A percentile compares a stretch with the other conserved stretches of the same genome.
Conservation (phyloP, 2,113 vertebrate species). For the Procavia capensis region DNA sequence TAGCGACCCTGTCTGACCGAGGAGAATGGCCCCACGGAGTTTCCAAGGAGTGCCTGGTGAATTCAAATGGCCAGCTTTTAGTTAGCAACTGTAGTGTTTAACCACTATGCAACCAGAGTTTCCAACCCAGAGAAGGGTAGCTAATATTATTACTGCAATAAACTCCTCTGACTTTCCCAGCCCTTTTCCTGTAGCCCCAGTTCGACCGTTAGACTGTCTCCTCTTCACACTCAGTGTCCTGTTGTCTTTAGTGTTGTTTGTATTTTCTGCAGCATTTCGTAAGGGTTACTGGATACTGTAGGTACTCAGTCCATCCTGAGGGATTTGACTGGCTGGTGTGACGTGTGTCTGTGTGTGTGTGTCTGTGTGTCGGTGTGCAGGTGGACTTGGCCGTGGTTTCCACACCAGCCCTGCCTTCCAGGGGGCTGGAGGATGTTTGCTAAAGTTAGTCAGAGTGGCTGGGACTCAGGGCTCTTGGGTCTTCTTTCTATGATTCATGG, state of each 20-base stretch:
- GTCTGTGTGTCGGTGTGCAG: neutral
- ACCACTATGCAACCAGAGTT: too few relatives aligned
- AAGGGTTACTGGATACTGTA: neutral
- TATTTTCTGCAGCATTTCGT: neutral
- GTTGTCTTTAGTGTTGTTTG: neutral
- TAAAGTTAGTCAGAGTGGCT: conserved; percentile 63
- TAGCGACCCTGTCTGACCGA: too few relatives aligned
- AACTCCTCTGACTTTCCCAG: neutral
- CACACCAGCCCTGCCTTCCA: neutral
- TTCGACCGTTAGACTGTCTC: neutral
- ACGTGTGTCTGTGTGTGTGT: neutral
- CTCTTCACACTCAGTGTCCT: neutral
- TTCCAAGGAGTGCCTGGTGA: too few relatives aligned
- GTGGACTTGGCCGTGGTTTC: conserved; percentile 27
- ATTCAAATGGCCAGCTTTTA: too few relatives aligned
- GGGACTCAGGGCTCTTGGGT: conserved; percentile 38
- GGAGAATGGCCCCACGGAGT: too few relatives aligned
- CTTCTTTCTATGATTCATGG: conserved; percentile 68
- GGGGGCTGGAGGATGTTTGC: conserved; percentile 20
- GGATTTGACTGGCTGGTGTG: neutral
- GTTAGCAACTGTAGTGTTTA: too few relatives aligned
- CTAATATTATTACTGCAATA: neutral
- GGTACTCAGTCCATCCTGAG: neutral
- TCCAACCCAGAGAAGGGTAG: neutral
- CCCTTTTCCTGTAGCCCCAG: neutral